phyloP scores from a whole-genome alignment of 2,113 vertebrate genomes.

The Chamaetylas fuelleborni region DNA sequence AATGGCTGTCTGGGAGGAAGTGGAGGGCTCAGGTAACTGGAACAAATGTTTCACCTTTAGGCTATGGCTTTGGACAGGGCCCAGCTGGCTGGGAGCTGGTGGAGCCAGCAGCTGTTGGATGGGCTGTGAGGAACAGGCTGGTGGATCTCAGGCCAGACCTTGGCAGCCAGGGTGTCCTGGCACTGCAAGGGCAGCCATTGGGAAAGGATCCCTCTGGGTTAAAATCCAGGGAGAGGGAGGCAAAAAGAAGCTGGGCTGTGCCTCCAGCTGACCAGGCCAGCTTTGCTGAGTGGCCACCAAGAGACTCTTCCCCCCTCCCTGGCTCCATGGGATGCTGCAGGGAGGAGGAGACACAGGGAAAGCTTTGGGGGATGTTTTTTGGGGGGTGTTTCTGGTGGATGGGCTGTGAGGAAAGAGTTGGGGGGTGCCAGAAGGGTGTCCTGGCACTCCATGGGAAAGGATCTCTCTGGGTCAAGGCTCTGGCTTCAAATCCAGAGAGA shows the following conservation, averaged over 20 bases:
- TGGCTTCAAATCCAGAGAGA: neutral
- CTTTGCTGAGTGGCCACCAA: neutral
- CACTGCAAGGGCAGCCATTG: slow-evolving; percentile 42
- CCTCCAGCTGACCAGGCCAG: neutral
- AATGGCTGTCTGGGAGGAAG: neutral
- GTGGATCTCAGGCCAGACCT: slow-evolving; percentile 27
- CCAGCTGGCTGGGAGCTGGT: slow-evolving; percentile 45
- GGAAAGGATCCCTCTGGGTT: slow-evolving; percentile 26
- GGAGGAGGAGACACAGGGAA: neutral
- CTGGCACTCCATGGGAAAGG: neutral
- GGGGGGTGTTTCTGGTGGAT: no score
- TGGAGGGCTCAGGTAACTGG: slow-evolving; percentile 52
- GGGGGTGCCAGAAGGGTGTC: neutral
- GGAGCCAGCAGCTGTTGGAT: slow-evolving; percentile 30
- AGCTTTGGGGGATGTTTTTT: neutral
- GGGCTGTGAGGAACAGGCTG: slow-evolving; percentile 29
- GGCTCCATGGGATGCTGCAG: neutral
- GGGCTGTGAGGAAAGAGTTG: neutral
- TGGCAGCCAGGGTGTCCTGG: slow-evolving; percentile 34
- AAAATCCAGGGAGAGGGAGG: neutral
- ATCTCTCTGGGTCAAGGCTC: slow-evolving; percentile 27
- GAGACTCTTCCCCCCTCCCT: rapidly evolving
- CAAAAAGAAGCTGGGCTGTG: neutral
- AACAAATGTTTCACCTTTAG: slow-evolving; percentile 58
- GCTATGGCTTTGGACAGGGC: slow-evolving; percentile 13